Conservation (phyloP, 2,113 vertebrate genomes). For the Antigone vipio region DNA sequence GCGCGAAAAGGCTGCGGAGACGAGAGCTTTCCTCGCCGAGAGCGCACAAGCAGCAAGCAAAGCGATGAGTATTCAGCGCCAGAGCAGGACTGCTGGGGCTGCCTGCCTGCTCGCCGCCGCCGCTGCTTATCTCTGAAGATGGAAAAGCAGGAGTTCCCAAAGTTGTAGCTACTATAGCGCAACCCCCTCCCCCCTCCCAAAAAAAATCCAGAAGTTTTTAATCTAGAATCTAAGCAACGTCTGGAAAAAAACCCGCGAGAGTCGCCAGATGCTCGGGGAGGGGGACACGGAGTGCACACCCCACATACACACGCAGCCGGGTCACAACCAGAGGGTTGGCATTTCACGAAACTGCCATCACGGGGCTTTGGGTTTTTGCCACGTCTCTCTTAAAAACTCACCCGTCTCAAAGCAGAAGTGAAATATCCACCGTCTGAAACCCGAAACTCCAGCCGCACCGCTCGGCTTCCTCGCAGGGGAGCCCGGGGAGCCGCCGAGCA, state of each 20-base stretch:
- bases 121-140: neutral
- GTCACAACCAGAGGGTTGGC: neutral
- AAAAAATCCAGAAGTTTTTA: conserved; percentile 10
- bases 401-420: conserved; percentile 77
- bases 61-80: neutral
- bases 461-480: conserved; percentile 53
- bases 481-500: neutral
- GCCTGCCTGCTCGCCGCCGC: neutral
- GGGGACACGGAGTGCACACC: neutral
- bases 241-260: neutral
- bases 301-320: neutral
- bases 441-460: conserved; percentile 65
- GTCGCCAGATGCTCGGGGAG: neutral
- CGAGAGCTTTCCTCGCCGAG: neutral
- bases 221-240: neutral
- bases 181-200: neutral
- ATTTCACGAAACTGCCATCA: conserved; percentile 47
- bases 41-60: neutral
- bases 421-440: conserved; percentile 76
- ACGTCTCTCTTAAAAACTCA: conserved; percentile 41
- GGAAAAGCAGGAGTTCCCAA: neutral
- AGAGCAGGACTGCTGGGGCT: neutral
- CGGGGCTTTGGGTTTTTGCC: conserved; percentile 46
- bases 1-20: neutral
- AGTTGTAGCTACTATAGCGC: neutral